These are phyloP conservation scores for Aspidoscelis tigris DNA, from an alignment of 2,113 vertebrate species.

Conservation along the genomic window DNA sequence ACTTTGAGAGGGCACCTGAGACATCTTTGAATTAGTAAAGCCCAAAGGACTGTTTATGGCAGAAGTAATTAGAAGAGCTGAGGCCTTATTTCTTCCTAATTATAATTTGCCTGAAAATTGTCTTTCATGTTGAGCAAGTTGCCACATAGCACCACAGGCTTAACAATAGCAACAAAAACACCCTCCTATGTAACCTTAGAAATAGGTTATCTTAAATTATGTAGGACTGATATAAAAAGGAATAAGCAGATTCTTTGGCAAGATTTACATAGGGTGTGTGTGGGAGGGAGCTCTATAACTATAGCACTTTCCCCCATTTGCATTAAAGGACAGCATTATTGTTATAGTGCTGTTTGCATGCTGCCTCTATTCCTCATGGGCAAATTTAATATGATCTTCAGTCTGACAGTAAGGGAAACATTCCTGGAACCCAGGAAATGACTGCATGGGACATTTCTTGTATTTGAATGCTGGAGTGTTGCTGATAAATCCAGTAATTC, in stretches of 20 bases:
- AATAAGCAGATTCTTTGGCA: conserved; percentile 17
- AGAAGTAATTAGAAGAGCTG: conserved; percentile 39
- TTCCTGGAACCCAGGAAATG: no score
- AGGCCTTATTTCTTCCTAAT: conserved; percentile 43
- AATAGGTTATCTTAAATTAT: conserved; percentile 16
- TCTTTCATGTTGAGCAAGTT: conserved; percentile 37
- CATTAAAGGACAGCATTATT: no score
- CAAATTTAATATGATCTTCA: no score
- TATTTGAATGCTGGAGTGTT: no score
- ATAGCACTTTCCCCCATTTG: no score
- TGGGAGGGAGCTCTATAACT: no score
- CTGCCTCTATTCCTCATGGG: no score
- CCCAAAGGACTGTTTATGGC: conserved; percentile 26
- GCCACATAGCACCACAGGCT: conserved; percentile 26
- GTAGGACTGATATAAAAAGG: conserved; percentile 23
- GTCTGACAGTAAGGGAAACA: no score
- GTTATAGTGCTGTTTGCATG: no score
- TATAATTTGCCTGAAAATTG: conserved; percentile 16
- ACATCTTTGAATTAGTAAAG: conserved; percentile 28
- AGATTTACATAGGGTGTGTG: no score
- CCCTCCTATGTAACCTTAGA: neutral
- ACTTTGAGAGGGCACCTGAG: neutral
- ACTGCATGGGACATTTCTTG: no score
- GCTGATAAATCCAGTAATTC: no score
- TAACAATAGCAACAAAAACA: conserved; percentile 42